phyloP scores from a whole-genome alignment of 2,113 vertebrate genomes.

The Zootoca vivipara region DNA sequence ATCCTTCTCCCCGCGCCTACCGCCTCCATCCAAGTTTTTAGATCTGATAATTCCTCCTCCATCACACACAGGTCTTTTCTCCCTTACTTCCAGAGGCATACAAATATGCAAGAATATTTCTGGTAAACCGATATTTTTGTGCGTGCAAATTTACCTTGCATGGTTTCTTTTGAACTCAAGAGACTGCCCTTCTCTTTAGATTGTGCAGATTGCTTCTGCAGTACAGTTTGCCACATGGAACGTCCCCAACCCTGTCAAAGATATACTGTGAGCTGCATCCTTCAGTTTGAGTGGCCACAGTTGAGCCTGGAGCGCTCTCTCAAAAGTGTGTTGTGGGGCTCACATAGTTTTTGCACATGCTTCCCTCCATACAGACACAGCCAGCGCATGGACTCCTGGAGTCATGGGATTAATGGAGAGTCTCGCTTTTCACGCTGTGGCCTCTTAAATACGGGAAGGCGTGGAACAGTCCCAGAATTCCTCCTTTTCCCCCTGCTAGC shows the following conservation, averaged over 20 bases:
- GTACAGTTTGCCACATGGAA: not conserved
- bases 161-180: not conserved
- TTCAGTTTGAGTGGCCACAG: not conserved
- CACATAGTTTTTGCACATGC: not conserved
- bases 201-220: not conserved
- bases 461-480: constrained; percentile 4
- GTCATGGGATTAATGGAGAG: not conserved
- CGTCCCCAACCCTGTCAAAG: no score
- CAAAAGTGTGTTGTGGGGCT: not conserved
- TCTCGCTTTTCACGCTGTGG: not conserved
- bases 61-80: not conserved
- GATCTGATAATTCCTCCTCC: not conserved
- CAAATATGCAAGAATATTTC: not conserved
- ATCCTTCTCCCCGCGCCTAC: not conserved
- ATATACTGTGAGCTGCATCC: not conserved
- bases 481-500: constrained; percentile 1
- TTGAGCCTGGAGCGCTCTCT: not conserved
- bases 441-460: not conserved
- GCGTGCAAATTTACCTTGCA: not conserved
- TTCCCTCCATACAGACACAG: not conserved
- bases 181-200: not conserved
- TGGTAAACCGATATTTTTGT: not conserved
- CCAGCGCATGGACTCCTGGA: not conserved
- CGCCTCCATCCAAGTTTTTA: not conserved
- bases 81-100: not conserved